Base-by-base conservation (phyloP, 2,113 vertebrate species). In the Carlito syrichta region DNA sequence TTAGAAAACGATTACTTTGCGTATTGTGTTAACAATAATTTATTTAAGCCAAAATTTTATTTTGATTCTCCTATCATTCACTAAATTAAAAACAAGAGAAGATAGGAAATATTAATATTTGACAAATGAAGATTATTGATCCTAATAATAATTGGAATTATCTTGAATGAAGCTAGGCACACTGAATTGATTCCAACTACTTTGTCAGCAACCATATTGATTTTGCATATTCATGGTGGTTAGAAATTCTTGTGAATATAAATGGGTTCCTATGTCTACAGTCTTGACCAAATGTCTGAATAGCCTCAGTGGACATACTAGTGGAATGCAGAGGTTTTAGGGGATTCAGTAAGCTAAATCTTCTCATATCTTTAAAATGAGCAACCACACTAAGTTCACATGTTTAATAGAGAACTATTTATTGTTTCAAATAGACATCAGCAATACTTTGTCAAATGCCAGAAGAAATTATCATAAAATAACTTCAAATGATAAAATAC, bases 61-160 rank as follows among this genome's bases (percentile, higher is more conserved):
- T 97, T 63, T 97, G 19, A 91, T 92, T 93, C 73, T 93, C 78
- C 74, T 93, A 96, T 78, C 84, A 74, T 32, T 73, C 10, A 17
- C 5, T 35, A 94, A 79, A 52, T 63, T 91, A 73, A 93, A 93
- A 97, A 43, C n/a, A 20, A 89, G 32, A 83, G 35, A 62, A 63
- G 25, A 40, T 54, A 92, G 60, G 62, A 6, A 30, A 68, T 66
- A 54, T 48, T 89, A 81, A 32, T 78, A n/a, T 58, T 95, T 82
- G n/a, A 82, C 16, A n/a, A 83, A 48, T 48, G 48, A 83, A 89
- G 16, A 86, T 74, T 77, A 91, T 68, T 89, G 27, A 83, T 50
- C 10, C 20, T 66, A 68, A 73, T 48, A 78, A 71, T 11, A 76
- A n/a, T 56, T 1, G 1, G 89, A 71, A 4, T 94, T 96, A 20